Evolutionary conservation across 2,888 invertebrate species (phyloP).

Genomic region (Drosophila niveifrons): DNA sequence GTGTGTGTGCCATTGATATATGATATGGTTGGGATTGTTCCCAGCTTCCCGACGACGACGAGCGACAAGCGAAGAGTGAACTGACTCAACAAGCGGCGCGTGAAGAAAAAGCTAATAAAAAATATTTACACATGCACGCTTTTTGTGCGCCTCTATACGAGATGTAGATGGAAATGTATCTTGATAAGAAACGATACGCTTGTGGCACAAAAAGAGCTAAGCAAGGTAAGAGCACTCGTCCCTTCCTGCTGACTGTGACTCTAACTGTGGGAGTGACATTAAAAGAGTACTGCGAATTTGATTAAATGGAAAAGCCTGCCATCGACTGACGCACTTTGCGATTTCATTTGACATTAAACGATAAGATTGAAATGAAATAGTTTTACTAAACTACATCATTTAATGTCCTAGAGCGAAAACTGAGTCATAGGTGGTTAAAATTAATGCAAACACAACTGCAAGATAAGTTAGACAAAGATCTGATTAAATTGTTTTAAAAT

Average conservation of each 20-base stretch:
- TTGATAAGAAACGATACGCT: conserved; percentile 57
- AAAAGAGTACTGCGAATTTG: conserved; percentile 35
- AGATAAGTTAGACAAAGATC: too few species aligned
- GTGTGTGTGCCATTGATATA: conserved; percentile 47
- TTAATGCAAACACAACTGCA: too few species aligned
- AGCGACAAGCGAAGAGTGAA: conserved; percentile 13
- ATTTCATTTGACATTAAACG: background rate
- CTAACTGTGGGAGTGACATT: conserved; percentile 6
- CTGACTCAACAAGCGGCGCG: conserved; percentile 37
- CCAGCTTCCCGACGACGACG: background rate
- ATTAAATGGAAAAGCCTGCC: conserved; percentile 35
- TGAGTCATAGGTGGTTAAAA: too few species aligned
- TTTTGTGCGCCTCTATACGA: conserved; percentile 34
- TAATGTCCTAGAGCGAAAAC: too few species aligned
- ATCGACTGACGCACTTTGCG: conserved; percentile 9
- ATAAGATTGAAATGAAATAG: background rate
- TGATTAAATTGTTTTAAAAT: too few species aligned
- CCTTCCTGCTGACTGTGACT: background rate
- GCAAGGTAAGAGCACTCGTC: conserved; percentile 7
- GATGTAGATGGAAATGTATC: conserved; percentile 72
- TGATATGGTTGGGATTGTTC: conserved; percentile 43
- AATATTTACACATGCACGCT: conserved; percentile 72
- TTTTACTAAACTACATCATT: background rate
- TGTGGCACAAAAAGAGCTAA: conserved; percentile 26
- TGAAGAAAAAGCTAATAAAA: conserved; percentile 67